These are phyloP conservation scores for Glyphotaelius pellucidus DNA, from an alignment of 2,888 invertebrate species.

Conservation along the genomic window DNA sequence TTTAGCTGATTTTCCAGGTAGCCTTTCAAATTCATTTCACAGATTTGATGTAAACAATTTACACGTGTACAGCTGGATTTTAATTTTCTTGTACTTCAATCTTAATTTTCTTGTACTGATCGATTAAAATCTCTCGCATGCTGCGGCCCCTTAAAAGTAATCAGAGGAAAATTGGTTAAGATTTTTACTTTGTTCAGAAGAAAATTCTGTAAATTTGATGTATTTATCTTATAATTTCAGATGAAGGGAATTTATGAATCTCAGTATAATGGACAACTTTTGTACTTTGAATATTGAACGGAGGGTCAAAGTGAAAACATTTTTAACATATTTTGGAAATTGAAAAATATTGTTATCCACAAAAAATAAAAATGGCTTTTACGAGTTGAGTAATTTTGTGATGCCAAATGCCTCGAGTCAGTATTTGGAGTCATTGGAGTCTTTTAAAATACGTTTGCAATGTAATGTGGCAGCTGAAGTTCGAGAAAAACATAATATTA, in stretches of 20 bases:
- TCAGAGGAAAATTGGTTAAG: background rate
- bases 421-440: no score
- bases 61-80: background rate
- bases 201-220: conserved; percentile 9
- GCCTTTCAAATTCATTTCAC: background rate
- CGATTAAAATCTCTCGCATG: background rate
- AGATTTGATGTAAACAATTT: background rate
- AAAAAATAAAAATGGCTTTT: background rate
- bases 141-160: background rate
- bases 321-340: no score
- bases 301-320: background rate
- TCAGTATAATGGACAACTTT: background rate
- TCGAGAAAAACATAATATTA: no score
- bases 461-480: no score
- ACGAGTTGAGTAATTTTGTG: background rate
- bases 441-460: no score
- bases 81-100: background rate
- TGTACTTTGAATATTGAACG: background rate
- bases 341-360: no score
- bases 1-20: no score
- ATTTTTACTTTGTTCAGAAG: background rate
- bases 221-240: conserved; percentile 9
- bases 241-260: conserved; percentile 5
- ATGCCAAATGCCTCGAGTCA: no score
- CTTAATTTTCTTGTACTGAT: background rate